phyloP scores from a whole-genome alignment of 2,888 invertebrate genomes.

The Ceramica pisi region DNA sequence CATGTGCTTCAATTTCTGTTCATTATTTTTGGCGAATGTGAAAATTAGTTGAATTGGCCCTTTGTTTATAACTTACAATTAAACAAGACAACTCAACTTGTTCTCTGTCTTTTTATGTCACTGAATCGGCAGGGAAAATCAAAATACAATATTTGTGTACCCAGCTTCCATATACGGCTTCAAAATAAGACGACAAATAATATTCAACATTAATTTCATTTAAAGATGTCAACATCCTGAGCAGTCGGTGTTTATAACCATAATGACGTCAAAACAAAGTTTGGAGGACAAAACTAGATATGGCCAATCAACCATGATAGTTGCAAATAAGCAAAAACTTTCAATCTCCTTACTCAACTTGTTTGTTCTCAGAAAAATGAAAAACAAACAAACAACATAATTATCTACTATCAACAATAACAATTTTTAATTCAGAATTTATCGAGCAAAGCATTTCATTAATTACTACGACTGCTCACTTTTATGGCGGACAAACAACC shows the following conservation, averaged over 20 bases:
- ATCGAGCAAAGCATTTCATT: constrained; percentile 60
- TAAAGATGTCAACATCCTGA: neutral
- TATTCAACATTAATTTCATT: neutral
- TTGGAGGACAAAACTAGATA: neutral
- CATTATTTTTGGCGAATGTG: no score
- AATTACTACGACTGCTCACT: constrained; percentile 54
- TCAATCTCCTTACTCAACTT: constrained; percentile 34
- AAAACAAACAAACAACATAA: constrained; percentile 47
- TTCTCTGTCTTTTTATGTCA: neutral
- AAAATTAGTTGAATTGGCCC: no score
- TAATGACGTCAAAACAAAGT: neutral
- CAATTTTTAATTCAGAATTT: constrained; percentile 61
- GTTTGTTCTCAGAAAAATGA: constrained; percentile 40
- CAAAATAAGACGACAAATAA: neutral
- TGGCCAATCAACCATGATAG: neutral
- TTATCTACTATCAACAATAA: constrained; percentile 51
- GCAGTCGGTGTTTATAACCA: neutral
- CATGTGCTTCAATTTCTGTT: no score
- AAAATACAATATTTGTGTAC: neutral
- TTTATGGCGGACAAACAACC: constrained; percentile 53
- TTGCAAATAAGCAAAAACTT: constrained; percentile 2
- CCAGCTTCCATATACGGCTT: no score
- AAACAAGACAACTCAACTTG: neutral
- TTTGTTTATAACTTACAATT: no score
- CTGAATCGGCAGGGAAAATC: neutral